These are phyloP conservation scores for Pardosa pseudoannulata DNA, from an alignment of 2,888 invertebrate species.

Conservation along the genomic window DNA sequence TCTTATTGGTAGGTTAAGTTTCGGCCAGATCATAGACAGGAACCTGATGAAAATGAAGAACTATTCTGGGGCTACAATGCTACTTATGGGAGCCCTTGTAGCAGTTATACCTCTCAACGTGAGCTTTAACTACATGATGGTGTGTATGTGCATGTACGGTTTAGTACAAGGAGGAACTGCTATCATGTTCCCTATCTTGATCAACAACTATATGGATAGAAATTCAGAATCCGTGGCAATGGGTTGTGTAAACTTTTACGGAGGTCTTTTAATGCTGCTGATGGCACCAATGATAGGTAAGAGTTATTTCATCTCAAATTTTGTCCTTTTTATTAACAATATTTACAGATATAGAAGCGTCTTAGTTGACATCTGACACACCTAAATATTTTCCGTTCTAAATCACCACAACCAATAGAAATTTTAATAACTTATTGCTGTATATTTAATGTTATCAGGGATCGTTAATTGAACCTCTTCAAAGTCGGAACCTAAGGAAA, in stretches of 20 bases:
- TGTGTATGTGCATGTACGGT: slow-evolving; percentile 21
- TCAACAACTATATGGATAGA: slow-evolving; percentile 30
- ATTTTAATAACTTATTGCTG: no score
- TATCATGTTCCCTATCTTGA: slow-evolving; percentile 39
- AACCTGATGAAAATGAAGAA: slow-evolving; percentile 25
- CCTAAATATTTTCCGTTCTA: no score
- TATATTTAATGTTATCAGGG: no score
- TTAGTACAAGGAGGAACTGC: slow-evolving; percentile 29
- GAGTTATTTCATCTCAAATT: neutral
- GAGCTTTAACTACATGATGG: slow-evolving; percentile 26
- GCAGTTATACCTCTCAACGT: slow-evolving; percentile 15
- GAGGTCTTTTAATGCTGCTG: slow-evolving; percentile 19
- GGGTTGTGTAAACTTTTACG: slow-evolving; percentile 43
- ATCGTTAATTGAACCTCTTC: no score
- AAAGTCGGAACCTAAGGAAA: no score
- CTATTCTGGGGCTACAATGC: neutral
- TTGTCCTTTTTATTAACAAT: no score
- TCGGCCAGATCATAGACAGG: slow-evolving; percentile 66
- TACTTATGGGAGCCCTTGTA: slow-evolving; percentile 16
- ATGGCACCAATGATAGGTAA: slow-evolving; percentile 55
- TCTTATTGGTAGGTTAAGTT: slow-evolving; percentile 67
- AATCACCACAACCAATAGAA: no score
- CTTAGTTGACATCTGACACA: no score
- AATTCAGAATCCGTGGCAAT: slow-evolving; percentile 30
- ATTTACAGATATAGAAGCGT: no score